phyloP scores from a whole-genome alignment of 1,140 invertebrate genomes.

The Drosophila funebris region DNA sequence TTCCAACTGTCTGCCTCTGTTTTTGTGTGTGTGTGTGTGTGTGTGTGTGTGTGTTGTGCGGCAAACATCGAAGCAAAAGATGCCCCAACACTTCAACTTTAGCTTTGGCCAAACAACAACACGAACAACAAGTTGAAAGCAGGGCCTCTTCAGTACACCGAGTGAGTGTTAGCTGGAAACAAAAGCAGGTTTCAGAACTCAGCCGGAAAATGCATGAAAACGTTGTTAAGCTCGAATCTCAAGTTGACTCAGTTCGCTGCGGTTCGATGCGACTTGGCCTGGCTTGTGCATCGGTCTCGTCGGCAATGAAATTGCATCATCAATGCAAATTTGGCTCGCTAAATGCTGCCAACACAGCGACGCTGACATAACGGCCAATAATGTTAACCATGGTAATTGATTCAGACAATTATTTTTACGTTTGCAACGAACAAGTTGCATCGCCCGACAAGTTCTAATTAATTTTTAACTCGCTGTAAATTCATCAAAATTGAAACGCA shows the following conservation, averaged over 20 bases:
- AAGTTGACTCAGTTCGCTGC: not conserved
- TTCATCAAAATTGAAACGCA: slow-evolving; percentile 62
- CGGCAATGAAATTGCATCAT: slow-evolving; percentile 71
- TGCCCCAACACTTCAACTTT: slow-evolving; percentile 50
- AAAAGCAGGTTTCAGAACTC: slow-evolving; percentile 49
- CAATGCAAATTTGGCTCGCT: slow-evolving; percentile 72
- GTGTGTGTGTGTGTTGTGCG: slow-evolving; percentile 21
- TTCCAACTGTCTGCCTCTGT: slow-evolving; percentile 16
- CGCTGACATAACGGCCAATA: slow-evolving; percentile 44
- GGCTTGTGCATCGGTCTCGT: not conserved
- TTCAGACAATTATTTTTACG: slow-evolving; percentile 57
- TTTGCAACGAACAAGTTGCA: not conserved
- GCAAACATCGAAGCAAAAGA: slow-evolving; percentile 54
- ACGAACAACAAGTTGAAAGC: slow-evolving; percentile 14
- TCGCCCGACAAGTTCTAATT: slow-evolving; percentile 58
- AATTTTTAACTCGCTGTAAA: slow-evolving; percentile 71
- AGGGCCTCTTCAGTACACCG: not conserved
- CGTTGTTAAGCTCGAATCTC: not conserved
- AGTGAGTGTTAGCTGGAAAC: slow-evolving; percentile 31
- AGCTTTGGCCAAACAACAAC: slow-evolving; percentile 18
- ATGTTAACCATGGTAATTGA: slow-evolving; percentile 63
- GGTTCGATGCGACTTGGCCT: not conserved
- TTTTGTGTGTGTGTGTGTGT: slow-evolving; percentile 24
- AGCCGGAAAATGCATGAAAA: slow-evolving; percentile 35
- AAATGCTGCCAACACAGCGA: slow-evolving; percentile 31